Evolutionary conservation across 2,888 invertebrate genomes (phyloP), one percentile per base, ranked within the genome.

Genomic region (Stegophylla sp.): DNA sequence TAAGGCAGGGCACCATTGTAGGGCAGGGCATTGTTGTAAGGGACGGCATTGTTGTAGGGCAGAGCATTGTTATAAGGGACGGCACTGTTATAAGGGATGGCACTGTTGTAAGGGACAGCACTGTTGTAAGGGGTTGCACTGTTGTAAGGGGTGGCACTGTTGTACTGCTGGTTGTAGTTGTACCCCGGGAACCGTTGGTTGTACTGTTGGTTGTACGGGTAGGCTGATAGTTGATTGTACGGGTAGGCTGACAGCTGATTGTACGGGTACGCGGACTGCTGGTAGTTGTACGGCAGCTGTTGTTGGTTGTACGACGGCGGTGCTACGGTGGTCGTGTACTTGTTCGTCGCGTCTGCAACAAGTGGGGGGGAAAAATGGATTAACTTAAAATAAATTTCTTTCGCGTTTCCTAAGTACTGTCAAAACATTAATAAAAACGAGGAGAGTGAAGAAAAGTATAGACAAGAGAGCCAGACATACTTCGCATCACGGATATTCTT

Each of bases 131-230:
- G 34, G 3, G 7, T 3, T 5, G 34, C 34, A 34, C 4, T 7
- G 34, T 34, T 34, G 7, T 34, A 34, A 34, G 34, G 34, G 34
- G 7, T 3, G 34, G 34, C 34, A 7, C 34, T 7, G 15, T 66
- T 43, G 56, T 72, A 23, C 56, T 43, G 72, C 23, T 43, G 72
- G n/a, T 48, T 28, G 61, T 74, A 56, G 34, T 34, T 34, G 34
- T 34, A 34, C 34, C 34, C 34, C 53, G 53, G 71, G 17, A 56
- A 74, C n/a, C 7, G 59, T 28, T 61, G 74, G 26, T 61, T 43
- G 61, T 59, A 43, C 0, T 43, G 23, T 2, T 45, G 59, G 26
- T 56, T 56, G 23, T 73, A 61, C 26, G 26, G 26, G 13, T 69
- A 51, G 9, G 7, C 34, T 7, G n/a, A n/a, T n/a, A n/a, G 34